phyloP scores from a whole-genome alignment of 92 coral and sea anemone genomes.

The Parazoanthus atlanticus region DNA sequence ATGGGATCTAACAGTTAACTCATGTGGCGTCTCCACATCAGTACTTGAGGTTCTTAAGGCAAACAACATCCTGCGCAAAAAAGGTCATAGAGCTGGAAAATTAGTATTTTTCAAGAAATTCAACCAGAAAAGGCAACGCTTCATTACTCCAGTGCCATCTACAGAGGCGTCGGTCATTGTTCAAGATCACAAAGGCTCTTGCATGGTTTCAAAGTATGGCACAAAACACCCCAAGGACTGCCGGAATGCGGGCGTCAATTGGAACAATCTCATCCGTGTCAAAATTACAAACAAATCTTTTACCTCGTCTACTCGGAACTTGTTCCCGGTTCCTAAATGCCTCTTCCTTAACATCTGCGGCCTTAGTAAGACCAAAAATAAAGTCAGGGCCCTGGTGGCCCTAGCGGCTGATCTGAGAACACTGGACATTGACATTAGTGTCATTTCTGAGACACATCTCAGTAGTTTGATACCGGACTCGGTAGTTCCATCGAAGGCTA shows the following conservation, averaged over 20 bases:
- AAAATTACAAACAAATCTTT: background rate
- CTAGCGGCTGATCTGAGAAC: background rate
- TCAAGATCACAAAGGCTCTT: slow-evolving; percentile 26
- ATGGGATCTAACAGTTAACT: slow-evolving; percentile 9
- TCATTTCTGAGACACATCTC: slow-evolving; percentile 30
- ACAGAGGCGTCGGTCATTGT: slow-evolving; percentile 30
- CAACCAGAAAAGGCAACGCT: slow-evolving; percentile 21
- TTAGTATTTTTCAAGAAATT: slow-evolving; percentile 30
- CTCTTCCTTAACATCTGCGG: slow-evolving; percentile 8
- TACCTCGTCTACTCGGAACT: background rate
- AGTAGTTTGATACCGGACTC: slow-evolving; percentile 21
- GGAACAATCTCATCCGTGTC: background rate
- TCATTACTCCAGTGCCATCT: slow-evolving; percentile 33
- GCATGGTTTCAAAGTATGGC: slow-evolving; percentile 17
- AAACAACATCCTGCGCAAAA: slow-evolving; percentile 13
- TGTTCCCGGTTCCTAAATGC: background rate
- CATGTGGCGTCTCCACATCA: slow-evolving; percentile 1
- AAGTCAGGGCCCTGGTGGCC: background rate
- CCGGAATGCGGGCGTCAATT: slow-evolving; percentile 15
- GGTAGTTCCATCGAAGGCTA: slow-evolving; percentile 22
- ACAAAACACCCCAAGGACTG: slow-evolving; percentile 23
- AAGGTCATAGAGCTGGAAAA: slow-evolving; percentile 26
- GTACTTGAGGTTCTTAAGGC: slow-evolving; percentile 14
- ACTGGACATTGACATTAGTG: slow-evolving; percentile 3
- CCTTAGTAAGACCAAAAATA: slow-evolving; percentile 10